Evolutionary conservation across 2,797 vertebrate species (phyloP), one percentile per base, ranked within the genome.

Genomic region (Mionectes olivaceus): DNA sequence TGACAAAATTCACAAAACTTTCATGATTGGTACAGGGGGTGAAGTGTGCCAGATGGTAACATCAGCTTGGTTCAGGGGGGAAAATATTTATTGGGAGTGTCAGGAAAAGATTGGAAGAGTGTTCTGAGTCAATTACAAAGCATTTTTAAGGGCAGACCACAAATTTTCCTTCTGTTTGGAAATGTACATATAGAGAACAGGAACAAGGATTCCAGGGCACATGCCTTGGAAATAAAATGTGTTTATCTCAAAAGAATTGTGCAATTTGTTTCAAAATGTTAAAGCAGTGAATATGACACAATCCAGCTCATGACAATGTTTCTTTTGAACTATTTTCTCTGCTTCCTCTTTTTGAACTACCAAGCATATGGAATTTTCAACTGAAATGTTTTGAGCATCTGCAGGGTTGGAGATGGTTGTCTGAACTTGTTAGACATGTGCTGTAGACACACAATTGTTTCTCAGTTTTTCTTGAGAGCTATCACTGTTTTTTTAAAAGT

Each of bases 21-120:
- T 60, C 1, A 4, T 5, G 13, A 74, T 30, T 2, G 0, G 5
- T 78, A 35, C 13, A 13, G 4, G 41, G 8, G 6, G 5, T 27
- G 15, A 70, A 57, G 10, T 28, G 10, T 25, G 24, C 19, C 35
- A 67, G 56, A 82, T 79, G n/a, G 7, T 12, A 61, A 33, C 3
- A 67, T 49, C 30, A 89, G 10, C 7, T 69, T 59, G 30, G 82
- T 55, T 76, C 49, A 44, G 7, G 10, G 17, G 11, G 71, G 70
- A 61, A 61, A 32, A 35, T 1, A 27, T 25, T 8, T 73, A 74
- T 9, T 41, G 8, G 2, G 10, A 74, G 10, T 85, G 39, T 44
- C 63, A 79, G 32, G 19, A 68, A 28, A 81, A 76, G 10, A 7
- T 25, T n/a, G 21, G 24, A 81, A 61, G 13, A 74, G 7, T 52